Evolutionary conservation across 2,888 invertebrate genomes (phyloP).

Genomic region (Choristoneura rosaceana): DNA sequence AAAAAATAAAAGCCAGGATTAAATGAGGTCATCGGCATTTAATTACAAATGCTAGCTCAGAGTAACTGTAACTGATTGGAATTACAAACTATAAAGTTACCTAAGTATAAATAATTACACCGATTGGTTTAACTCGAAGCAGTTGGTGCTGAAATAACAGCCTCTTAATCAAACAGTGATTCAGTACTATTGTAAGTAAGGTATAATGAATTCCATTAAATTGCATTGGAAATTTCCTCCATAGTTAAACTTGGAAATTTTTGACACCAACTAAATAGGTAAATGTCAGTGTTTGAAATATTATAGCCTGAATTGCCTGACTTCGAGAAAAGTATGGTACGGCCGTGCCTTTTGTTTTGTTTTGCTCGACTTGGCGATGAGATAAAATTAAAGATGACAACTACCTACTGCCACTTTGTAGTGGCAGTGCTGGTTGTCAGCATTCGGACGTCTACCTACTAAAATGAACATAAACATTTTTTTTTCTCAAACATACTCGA

Average conservation of each 20-base stretch:
- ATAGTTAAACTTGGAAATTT: not conserved
- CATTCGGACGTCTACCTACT: too few species aligned
- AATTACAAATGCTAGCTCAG: constrained; percentile 23
- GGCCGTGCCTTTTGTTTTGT: too few species aligned
- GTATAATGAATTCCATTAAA: not conserved
- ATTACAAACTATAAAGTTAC: constrained; percentile 33
- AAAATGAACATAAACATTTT: too few species aligned
- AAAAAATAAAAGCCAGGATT: constrained; percentile 1
- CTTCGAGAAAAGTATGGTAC: too few species aligned
- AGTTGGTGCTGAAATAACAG: constrained; percentile 22
- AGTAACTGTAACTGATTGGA: constrained; percentile 34
- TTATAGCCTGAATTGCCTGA: too few species aligned
- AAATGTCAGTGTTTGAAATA: too few species aligned
- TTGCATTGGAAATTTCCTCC: not conserved
- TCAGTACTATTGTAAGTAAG: constrained; percentile 6
- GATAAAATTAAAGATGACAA: too few species aligned
- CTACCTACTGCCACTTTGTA: too few species aligned
- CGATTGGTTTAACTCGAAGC: constrained; percentile 11
- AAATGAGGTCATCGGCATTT: constrained; percentile 9
- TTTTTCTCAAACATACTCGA: too few species aligned
- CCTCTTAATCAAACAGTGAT: constrained; percentile 7
- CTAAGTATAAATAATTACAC: constrained; percentile 31
- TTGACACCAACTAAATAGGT: too few species aligned
- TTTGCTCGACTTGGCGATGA: too few species aligned
- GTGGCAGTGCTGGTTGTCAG: too few species aligned